phyloP scores from a whole-genome alignment of 2,888 invertebrate species.

The Drosophila differens region DNA sequence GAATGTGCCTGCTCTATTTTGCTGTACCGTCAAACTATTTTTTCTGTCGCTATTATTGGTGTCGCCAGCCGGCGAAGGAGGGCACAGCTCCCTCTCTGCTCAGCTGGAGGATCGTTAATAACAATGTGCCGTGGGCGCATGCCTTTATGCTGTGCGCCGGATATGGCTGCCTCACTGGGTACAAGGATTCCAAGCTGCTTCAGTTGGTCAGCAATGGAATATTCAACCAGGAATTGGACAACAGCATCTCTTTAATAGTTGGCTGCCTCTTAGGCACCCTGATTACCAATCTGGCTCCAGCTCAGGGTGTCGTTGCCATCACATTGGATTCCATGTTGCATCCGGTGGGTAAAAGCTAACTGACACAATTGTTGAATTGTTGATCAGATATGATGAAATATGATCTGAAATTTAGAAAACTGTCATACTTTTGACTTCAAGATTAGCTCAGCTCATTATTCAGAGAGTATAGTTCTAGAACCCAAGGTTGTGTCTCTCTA shows the following conservation, averaged over 20 bases:
- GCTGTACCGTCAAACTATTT: constrained; percentile 53
- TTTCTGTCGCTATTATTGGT: constrained; percentile 60
- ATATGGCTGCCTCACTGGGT: constrained; percentile 10
- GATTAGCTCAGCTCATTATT: not conserved
- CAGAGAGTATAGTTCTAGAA: too few species aligned
- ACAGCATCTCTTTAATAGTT: rapidly evolving
- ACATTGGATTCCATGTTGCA: constrained; percentile 3
- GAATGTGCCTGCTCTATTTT: constrained; percentile 25
- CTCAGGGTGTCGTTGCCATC: constrained; percentile 1
- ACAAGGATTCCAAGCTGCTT: constrained; percentile 16
- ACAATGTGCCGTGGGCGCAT: constrained; percentile 50
- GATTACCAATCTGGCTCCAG: constrained; percentile 36
- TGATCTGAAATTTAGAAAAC: not conserved
- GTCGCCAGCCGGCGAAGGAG: constrained; percentile 33
- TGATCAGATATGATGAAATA: too few species aligned
- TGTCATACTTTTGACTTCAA: not conserved
- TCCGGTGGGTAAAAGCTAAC: constrained; percentile 24
- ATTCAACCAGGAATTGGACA: not conserved
- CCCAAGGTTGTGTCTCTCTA: too few species aligned
- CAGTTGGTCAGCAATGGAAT: constrained; percentile 4
- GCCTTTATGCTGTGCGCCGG: constrained; percentile 53
- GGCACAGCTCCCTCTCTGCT: constrained; percentile 41
- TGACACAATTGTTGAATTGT: too few species aligned
- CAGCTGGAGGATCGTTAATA: constrained; percentile 49
- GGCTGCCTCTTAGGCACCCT: constrained; percentile 18